phyloP scores from a whole-genome alignment of 2,888 invertebrate species.

The Onthophagus sagittarius region DNA sequence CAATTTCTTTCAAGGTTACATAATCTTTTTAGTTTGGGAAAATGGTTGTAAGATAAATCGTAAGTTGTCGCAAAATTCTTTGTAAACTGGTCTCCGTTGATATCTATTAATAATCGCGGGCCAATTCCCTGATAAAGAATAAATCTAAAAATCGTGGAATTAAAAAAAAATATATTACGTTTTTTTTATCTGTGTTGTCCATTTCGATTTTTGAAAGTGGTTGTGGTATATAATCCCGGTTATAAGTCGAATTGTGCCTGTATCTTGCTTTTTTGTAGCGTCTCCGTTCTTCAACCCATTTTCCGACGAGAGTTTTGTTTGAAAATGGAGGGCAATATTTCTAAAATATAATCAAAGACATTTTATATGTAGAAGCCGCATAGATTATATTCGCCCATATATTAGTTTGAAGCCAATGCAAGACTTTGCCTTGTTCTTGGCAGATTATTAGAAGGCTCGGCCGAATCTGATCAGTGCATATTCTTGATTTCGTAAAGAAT shows the following conservation, averaged over 20 bases:
- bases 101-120: slow-evolving; percentile 46
- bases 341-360: neutral
- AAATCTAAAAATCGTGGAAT: neutral
- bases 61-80: slow-evolving; percentile 52
- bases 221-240: slow-evolving; percentile 25
- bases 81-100: slow-evolving; percentile 49
- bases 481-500: no score
- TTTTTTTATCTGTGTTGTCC: neutral
- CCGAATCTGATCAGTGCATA: no score
- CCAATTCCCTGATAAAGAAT: slow-evolving; percentile 45
- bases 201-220: slow-evolving; percentile 16
- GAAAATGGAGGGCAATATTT: neutral
- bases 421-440: no score
- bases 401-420: no score
- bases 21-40: slow-evolving; percentile 28
- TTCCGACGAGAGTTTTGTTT: slow-evolving; percentile 32
- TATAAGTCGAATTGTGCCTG: slow-evolving; percentile 29
- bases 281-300: slow-evolving; percentile 34
- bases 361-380: no score
- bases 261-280: slow-evolving; percentile 25
- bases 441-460: no score
- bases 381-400: no score
- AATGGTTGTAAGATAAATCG: slow-evolving; percentile 55
- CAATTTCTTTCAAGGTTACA: neutral
- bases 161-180: neutral